Percentiles rank a stretch among this genome's conserved stretches.
These are phyloP conservation scores for Aulostomus chinensis DNA, from an alignment of 2,797 vertebrate species.

Conservation along the genomic window DNA sequence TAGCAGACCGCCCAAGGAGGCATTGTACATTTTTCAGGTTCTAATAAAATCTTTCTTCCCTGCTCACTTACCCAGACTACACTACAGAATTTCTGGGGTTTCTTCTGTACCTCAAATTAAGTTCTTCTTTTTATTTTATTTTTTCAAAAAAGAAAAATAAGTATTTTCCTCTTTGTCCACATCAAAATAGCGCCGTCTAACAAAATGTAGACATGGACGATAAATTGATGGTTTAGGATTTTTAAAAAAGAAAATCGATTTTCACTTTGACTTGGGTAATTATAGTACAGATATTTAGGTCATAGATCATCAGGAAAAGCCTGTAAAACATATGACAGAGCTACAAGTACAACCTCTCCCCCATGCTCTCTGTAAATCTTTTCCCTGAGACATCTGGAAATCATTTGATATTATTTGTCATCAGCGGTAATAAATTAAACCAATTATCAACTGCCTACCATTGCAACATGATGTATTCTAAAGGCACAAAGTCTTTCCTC, in stretches of 20 bases:
- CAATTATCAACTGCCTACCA: conserved; percentile 8
- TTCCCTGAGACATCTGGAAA: conserved; percentile 2
- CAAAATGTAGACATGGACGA: too few relatives aligned
- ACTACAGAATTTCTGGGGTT: conserved; percentile 2
- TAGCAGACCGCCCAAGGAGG: background rate
- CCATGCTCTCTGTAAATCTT: conserved; percentile 8
- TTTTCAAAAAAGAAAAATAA: too few relatives aligned
- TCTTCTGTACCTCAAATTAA: too few relatives aligned
- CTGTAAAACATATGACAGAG: too few relatives aligned
- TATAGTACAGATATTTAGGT: too few relatives aligned
- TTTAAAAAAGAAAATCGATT: too few relatives aligned
- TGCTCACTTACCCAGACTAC: background rate
- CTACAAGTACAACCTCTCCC: conserved; percentile 1
- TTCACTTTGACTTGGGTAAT: too few relatives aligned
- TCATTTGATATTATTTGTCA: conserved; percentile 13
- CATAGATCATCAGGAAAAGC: too few relatives aligned
- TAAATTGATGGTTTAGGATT: too few relatives aligned
- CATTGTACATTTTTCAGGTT: conserved; percentile 22
- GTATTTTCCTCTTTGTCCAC: too few relatives aligned
- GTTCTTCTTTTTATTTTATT: too few relatives aligned
- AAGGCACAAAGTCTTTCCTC: background rate
- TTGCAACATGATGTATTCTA: background rate
- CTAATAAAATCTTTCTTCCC: conserved; percentile 26
- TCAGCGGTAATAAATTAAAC: conserved; percentile 16
- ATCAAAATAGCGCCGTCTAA: too few relatives aligned